phyloP scores from a whole-genome alignment of 2,888 invertebrate genomes.

The Rhingia campestris region DNA sequence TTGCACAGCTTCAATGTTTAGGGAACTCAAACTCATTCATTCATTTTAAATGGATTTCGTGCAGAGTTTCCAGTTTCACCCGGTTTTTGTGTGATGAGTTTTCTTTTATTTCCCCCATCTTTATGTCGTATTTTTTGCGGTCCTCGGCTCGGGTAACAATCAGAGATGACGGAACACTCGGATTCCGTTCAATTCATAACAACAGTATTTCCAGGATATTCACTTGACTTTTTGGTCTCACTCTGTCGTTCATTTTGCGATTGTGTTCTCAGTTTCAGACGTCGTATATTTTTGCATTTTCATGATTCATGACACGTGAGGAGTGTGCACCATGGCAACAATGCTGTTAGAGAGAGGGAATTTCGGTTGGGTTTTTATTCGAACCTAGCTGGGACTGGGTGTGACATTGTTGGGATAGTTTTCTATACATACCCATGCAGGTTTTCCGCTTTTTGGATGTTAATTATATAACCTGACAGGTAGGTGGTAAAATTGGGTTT shows the following conservation, averaged over 20 bases:
- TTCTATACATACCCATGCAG: background rate
- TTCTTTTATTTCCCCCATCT: background rate
- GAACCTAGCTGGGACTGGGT: constrained; percentile 4
- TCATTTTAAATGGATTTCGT: constrained; percentile 50
- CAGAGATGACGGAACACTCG: constrained; percentile 46
- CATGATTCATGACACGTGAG: constrained; percentile 49
- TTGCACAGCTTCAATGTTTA: constrained; percentile 55
- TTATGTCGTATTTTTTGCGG: background rate
- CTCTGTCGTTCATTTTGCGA: constrained; percentile 3
- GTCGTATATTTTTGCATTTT: constrained; percentile 46
- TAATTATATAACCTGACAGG: too few species aligned
- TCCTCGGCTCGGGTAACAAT: constrained; percentile 33
- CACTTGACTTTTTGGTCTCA: constrained; percentile 67
- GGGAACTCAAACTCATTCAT: constrained; percentile 40
- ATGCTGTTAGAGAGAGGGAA: background rate
- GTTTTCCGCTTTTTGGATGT: too few species aligned
- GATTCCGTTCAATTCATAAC: constrained; percentile 60
- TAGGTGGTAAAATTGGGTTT: too few species aligned
- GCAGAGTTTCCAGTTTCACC: constrained; percentile 26
- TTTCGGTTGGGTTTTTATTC: constrained; percentile 13
- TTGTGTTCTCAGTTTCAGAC: constrained; percentile 35
- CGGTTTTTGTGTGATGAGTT: constrained; percentile 3
- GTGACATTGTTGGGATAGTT: constrained; percentile 30
- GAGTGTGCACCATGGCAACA: background rate
- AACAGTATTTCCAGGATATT: constrained; percentile 69